phyloP scores from a whole-genome alignment of 1,140 invertebrate genomes.

The Battus philenor region DNA sequence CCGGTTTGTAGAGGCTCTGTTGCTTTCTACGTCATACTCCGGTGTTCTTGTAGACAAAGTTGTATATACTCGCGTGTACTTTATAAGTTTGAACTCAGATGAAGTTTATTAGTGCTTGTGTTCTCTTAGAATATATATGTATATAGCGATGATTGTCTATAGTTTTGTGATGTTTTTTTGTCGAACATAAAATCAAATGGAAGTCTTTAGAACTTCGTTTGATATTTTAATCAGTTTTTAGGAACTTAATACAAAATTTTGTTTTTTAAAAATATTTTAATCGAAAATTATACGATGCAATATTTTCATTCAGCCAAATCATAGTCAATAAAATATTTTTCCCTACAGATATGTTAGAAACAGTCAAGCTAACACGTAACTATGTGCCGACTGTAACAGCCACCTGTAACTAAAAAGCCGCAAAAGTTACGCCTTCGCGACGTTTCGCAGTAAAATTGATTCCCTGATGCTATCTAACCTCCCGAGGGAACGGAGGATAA shows the following conservation, averaged over 20 bases:
- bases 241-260: too few species aligned
- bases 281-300: too few species aligned
- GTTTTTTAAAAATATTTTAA: too few species aligned
- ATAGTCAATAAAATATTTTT: too few species aligned
- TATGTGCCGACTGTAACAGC: constrained; percentile 37
- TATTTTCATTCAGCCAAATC: too few species aligned
- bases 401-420: constrained; percentile 54
- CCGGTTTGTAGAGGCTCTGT: constrained; percentile 61
- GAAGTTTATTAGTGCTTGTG: constrained; percentile 69
- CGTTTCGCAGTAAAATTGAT: constrained; percentile 68
- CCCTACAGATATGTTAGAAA: too few species aligned
- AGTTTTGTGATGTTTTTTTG: too few species aligned
- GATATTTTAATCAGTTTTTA: too few species aligned
- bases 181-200: too few species aligned
- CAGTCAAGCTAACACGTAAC: constrained; percentile 19
- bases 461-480: constrained; percentile 67
- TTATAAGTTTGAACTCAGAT: constrained; percentile 52
- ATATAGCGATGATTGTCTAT: too few species aligned
- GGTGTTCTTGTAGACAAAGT: constrained; percentile 47
- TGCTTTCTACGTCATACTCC: constrained; percentile 67
- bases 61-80: constrained; percentile 40
- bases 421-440: constrained; percentile 61
- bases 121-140: constrained; percentile 51
- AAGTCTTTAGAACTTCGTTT: too few species aligned
- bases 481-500: constrained; percentile 66